Conservation (phyloP, 1,140 invertebrate species). For the Holcopasites calliopsidis region DNA sequence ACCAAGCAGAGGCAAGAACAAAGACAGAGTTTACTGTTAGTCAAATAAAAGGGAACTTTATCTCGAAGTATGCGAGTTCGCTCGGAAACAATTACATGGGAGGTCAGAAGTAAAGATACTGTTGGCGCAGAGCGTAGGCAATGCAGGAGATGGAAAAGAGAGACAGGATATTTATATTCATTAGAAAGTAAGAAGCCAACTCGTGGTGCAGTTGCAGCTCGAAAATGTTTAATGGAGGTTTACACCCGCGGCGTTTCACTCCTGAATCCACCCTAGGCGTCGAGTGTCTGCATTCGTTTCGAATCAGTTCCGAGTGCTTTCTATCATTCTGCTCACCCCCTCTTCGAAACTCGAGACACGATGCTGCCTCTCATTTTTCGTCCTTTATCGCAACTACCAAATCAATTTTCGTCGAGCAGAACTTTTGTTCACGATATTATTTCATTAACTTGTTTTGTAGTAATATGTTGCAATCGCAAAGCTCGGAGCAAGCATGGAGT, state of each 20-base stretch:
- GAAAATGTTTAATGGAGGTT: slow-evolving; percentile 60
- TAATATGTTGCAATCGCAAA: too few species aligned
- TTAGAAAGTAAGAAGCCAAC: slow-evolving; percentile 66
- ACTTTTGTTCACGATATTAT: too few species aligned
- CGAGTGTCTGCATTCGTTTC: slow-evolving; percentile 33
- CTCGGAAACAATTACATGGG: slow-evolving; percentile 65
- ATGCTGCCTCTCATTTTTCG: too few species aligned
- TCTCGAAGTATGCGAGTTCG: slow-evolving; percentile 59
- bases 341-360: too few species aligned
- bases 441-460: too few species aligned
- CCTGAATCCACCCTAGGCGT: background rate
- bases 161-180: slow-evolving; percentile 65
- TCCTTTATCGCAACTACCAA: too few species aligned
- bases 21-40: slow-evolving; percentile 42
- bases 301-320: slow-evolving; percentile 12
- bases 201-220: slow-evolving; percentile 48
- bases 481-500: too few species aligned
- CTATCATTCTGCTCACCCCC: slow-evolving; percentile 34
- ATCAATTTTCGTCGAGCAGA: too few species aligned
- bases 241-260: slow-evolving; percentile 46
- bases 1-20: background rate
- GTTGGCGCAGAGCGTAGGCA: background rate
- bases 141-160: slow-evolving; percentile 19
- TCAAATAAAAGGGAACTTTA: slow-evolving; percentile 68
- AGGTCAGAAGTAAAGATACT: slow-evolving; percentile 18